Evolutionary conservation across 2,797 vertebrate genomes (phyloP), one percentile per base, ranked within the genome.

Genomic region (Myotis pilosus): DNA sequence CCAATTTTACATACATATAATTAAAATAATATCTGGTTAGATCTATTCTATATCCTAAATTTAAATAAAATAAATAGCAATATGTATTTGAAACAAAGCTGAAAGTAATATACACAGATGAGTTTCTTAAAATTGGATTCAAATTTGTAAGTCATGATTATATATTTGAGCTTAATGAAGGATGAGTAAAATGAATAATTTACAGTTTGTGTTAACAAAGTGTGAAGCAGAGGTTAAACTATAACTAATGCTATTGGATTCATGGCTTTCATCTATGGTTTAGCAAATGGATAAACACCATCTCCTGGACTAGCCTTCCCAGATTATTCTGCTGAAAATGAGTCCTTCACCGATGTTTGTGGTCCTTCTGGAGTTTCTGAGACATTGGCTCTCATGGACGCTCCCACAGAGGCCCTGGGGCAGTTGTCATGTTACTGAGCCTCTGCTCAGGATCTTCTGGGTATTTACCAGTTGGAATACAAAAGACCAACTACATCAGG

Each of bases 171-270:
- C 38, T 15, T 92, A 96, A 49, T 92, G 93, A 92, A 97, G 95
- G 97, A 85, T 85, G 96, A 97, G 97, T 97, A 97, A 98, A 97
- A 97, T 97, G 82, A 96, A 96, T 97, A 97, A 97, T 96, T 94
- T 96, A 93, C 88, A 96, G 66, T 90, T 94, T 11, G 47, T 96
- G 91, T 94, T 97, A 97, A 92, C 84, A 90, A 19, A 82, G 93
- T 94, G 96, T 88, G 15, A 86, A 92, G 89, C 38, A 71, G 78
- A 94, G 53, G 95, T 97, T 97, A 97, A 98, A 97, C 98, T 51
- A 94, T 92, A 96, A 41, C 92, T 95, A 96, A 96, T 96, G 79
- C 72, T 92, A 30, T 86, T 68, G 19, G 68, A 75, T 49, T 97
- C 94, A 96, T 91, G 87, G 79, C 81, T 86, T 97, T 97, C 92